Conservation (phyloP, 2,113 vertebrate species). For the Nestor notabilis region DNA sequence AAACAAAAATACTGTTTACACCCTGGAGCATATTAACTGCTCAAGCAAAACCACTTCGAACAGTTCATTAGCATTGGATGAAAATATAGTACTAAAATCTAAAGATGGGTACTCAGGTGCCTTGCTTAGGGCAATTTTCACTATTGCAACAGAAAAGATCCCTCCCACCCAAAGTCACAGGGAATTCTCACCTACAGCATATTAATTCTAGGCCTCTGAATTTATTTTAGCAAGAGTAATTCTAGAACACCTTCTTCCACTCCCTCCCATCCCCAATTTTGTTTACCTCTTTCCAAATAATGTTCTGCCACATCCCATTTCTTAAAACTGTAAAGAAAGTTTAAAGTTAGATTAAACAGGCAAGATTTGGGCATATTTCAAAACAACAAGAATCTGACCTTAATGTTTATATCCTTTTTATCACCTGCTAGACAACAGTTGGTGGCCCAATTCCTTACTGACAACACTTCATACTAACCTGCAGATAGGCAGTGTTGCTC, state of each 20-base stretch:
- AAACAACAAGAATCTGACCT: background rate
- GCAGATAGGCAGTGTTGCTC: background rate
- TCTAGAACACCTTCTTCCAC: background rate
- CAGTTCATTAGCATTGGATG: background rate
- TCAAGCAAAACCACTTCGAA: background rate
- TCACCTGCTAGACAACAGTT: background rate
- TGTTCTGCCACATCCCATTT: conserved; percentile 91
- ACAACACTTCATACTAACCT: background rate
- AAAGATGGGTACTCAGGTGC: background rate
- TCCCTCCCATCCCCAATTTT: background rate
- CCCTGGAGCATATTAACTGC: background rate
- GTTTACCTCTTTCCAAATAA: conserved; percentile 97
- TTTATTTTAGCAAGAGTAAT: background rate
- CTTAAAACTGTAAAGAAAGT: conserved; percentile 88
- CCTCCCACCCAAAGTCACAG: background rate
- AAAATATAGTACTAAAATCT: background rate
- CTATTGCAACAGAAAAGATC: background rate
- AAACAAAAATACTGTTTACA: background rate
- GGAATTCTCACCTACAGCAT: background rate
- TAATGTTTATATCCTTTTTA: background rate
- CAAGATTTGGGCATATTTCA: background rate
- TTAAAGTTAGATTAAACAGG: background rate
- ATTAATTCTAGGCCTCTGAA: background rate
- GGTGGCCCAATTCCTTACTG: background rate
- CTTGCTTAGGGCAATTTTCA: background rate